Evolutionary conservation across 2,113 vertebrate genomes (phyloP).

Genomic region (Gymnocephalus cernua): DNA sequence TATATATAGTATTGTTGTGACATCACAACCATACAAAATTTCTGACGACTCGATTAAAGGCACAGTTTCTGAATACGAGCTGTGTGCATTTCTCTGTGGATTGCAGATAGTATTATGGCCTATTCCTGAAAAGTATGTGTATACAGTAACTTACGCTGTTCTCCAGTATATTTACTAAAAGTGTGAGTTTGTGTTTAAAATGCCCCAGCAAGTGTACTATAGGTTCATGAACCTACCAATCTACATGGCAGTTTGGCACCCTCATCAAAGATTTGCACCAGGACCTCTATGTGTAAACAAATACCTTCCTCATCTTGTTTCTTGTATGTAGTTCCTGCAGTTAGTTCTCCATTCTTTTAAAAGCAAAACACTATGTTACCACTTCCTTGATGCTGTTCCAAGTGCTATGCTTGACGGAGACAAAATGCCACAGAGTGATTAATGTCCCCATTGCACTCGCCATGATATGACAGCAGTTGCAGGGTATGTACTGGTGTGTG

Average conservation of each 20-base stretch:
- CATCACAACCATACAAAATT: too few relatives aligned
- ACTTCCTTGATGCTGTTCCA: constrained; percentile 55
- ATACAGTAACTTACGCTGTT: too few relatives aligned
- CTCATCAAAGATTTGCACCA: neutral
- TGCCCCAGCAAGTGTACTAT: neutral
- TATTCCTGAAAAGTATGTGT: neutral
- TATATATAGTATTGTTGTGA: too few relatives aligned
- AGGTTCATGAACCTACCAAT: neutral
- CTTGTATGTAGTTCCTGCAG: neutral
- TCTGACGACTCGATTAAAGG: too few relatives aligned
- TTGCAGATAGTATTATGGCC: neutral
- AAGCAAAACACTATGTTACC: constrained; percentile 35
- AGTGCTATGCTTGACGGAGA: neutral
- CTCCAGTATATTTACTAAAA: neutral
- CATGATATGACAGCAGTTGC: constrained; percentile 18
- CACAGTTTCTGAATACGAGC: too few relatives aligned
- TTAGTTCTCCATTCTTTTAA: constrained; percentile 63
- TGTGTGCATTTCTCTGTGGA: neutral
- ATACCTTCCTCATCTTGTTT: neutral
- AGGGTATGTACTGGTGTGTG: neutral
- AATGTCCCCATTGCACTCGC: constrained; percentile 22
- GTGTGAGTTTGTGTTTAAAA: neutral
- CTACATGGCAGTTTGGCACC: neutral
- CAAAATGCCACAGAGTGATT: constrained; percentile 33
- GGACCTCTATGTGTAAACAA: neutral